Conservation (phyloP, 2,888 invertebrate genomes). For the Philhelius pedissequus region DNA sequence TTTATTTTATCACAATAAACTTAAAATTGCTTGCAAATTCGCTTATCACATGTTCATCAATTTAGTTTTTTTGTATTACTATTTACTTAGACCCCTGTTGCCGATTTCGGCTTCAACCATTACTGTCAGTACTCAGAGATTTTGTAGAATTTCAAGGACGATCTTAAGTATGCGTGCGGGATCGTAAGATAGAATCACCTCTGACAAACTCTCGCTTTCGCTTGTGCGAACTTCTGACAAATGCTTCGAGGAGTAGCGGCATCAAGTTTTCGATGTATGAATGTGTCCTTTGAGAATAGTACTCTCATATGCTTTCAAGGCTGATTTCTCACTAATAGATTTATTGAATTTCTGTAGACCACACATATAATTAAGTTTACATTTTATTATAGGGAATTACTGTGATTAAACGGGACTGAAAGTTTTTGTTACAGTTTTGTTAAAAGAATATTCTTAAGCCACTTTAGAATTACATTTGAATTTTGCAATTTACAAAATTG, state of each 20-base stretch:
- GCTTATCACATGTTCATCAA: conserved; percentile 69
- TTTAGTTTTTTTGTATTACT: conserved; percentile 78
- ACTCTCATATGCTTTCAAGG: conserved; percentile 76
- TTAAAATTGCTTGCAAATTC: conserved; percentile 72
- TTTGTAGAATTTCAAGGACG: conserved; percentile 82
- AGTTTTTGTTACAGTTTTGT: conserved; percentile 55
- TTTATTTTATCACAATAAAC: conserved; percentile 70
- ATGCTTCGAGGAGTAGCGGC: conserved; percentile 89
- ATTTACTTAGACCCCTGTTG: conserved; percentile 78
- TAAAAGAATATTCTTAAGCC: too few species aligned
- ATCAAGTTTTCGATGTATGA: conserved; percentile 85
- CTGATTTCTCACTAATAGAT: conserved; percentile 74
- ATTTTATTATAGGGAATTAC: conserved; percentile 68
- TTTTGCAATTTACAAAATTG: too few species aligned
- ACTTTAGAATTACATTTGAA: too few species aligned
- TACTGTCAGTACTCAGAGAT: conserved; percentile 81
- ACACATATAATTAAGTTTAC: conserved; percentile 76
- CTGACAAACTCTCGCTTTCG: conserved; percentile 40
- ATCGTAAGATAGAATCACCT: conserved; percentile 81
- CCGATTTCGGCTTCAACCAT: conserved; percentile 73
- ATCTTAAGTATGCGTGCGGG: conserved; percentile 83
- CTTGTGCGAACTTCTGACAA: conserved; percentile 88
- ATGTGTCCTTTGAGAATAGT: conserved; percentile 80
- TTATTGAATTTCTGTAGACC: conserved; percentile 79
- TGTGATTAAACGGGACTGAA: conserved; percentile 69